Base-by-base conservation (phyloP, 2,888 invertebrate genomes). In the Protodeltote pygarga region DNA sequence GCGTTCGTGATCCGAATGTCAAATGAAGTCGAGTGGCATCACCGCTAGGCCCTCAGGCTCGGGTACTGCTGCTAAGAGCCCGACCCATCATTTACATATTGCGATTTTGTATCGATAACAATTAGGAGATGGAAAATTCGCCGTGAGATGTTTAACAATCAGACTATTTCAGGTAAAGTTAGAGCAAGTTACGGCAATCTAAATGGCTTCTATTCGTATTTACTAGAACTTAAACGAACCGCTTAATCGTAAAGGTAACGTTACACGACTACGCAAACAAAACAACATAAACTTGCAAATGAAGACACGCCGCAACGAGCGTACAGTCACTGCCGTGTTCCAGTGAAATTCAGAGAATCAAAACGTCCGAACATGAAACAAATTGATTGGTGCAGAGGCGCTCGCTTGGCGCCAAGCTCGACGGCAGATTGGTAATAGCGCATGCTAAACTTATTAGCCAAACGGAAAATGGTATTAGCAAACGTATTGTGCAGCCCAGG, bases 381-480 rank as follows among this genome's bases (percentile, higher is more conserved):
- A 89, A 90, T 91, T 91, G 89, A 92, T 92, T 90, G 91, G 77
- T 77, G 83, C 83, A 83, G 81, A 78, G 79, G 82, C 79, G 81
- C 77, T 80, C 81, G 77, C 70, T 73, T 71, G 79, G 77, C 83
- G 78, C 75, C 84, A 76, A 82, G 78, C 85, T 80, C 82, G 79
- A 79, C 85, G 79, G 82, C 77, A 84, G 87, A 92, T 91, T 92
- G 91, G 87, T 91, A 91, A 91, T 92, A 90, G 88, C 79, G 85
- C 82, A 87, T 87, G 89, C 88, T 91, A 92, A 92, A 89, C 91
- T 90, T 89, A 92, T 92, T 91, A 92, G 84, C 81, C 83, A 85
- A 89, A 88, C 88, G 90, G 89, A 89, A 92, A 92, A 92, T 89
- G 85, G 85, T 81, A 88, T 92, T 89, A 92, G 79, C 84, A 81